phyloP scores from a whole-genome alignment of 2,888 invertebrate species.

The Horisme vitalbata region DNA sequence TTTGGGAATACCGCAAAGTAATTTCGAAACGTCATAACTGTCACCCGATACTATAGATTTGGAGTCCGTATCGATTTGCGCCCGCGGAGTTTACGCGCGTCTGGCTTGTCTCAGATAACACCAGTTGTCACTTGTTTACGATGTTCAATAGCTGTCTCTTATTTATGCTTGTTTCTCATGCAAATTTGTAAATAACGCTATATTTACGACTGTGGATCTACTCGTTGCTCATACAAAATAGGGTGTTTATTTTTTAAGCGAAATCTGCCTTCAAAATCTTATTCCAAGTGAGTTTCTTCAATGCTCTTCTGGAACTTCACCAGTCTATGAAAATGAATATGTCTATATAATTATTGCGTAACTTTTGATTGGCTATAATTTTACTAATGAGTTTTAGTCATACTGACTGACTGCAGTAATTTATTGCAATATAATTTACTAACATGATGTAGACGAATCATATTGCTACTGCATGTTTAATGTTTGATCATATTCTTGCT shows the following conservation, averaged over 20 bases:
- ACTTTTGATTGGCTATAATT: too few species aligned
- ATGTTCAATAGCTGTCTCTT: conserved; percentile 35
- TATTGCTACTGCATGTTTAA: too few species aligned
- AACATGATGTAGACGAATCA: too few species aligned
- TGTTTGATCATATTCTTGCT: too few species aligned
- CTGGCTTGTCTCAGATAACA: conserved; percentile 53
- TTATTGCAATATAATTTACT: too few species aligned
- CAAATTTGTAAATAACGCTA: conserved; percentile 25
- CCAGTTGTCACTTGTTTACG: conserved; percentile 47
- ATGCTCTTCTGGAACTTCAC: too few species aligned
- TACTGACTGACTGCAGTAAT: too few species aligned
- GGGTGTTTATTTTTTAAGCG: conserved; percentile 15
- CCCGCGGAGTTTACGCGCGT: conserved; percentile 43
- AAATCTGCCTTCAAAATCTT: conserved; percentile 4
- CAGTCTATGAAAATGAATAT: too few species aligned
- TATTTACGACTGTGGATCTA: conserved; percentile 11
- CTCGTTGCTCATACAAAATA: conserved; percentile 19
- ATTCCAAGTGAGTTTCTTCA: conserved; percentile 7
- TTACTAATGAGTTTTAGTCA: too few species aligned
- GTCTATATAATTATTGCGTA: too few species aligned
- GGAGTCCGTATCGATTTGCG: conserved; percentile 46
- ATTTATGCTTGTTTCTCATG: conserved; percentile 35
- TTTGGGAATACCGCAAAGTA: conserved; percentile 32
- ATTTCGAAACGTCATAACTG: conserved; percentile 47
- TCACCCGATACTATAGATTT: conserved; percentile 50